Percentiles rank a stretch among this genome's conserved stretches.
Evolutionary conservation across 2,888 invertebrate species (phyloP).

Genomic region (Drosophila parthenogenetica): DNA sequence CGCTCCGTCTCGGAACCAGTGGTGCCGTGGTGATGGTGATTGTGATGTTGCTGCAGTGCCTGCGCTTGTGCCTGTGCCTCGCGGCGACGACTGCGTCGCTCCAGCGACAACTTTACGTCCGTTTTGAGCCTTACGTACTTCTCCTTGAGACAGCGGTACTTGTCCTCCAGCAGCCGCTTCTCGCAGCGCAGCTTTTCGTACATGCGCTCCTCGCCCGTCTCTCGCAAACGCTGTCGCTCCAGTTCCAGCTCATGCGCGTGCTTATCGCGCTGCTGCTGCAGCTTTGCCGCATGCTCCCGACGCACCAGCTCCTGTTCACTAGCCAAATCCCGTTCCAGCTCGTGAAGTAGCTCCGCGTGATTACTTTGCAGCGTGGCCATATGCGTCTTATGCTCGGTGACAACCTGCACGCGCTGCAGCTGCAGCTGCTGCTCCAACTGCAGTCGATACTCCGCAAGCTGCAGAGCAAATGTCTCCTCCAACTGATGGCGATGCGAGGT

Average conservation of each 20-base stretch:
- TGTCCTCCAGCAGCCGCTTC: slow-evolving; percentile 90
- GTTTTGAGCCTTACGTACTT: slow-evolving; percentile 92
- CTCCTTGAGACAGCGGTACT: slow-evolving; percentile 92
- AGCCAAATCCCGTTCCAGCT: slow-evolving; percentile 84
- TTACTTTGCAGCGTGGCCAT: slow-evolving; percentile 84
- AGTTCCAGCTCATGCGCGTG: slow-evolving; percentile 87
- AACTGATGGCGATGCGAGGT: slow-evolving; percentile 85
- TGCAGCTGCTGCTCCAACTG: slow-evolving; percentile 85
- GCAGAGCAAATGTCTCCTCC: slow-evolving; percentile 85
- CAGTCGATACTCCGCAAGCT: slow-evolving; percentile 83
- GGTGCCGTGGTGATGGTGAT: slow-evolving; percentile 83
- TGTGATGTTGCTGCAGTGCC: slow-evolving; percentile 64
- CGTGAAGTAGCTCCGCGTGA: slow-evolving; percentile 83
- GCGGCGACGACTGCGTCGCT: slow-evolving; percentile 89
- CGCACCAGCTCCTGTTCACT: slow-evolving; percentile 89
- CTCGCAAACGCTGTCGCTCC: slow-evolving; percentile 84
- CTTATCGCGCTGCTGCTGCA: slow-evolving; percentile 88
- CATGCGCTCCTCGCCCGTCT: slow-evolving; percentile 85
- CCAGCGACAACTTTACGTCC: slow-evolving; percentile 91
- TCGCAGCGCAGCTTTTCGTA: slow-evolving; percentile 90
- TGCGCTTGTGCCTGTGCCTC: slow-evolving; percentile 85
- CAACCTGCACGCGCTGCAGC: slow-evolving; percentile 86
- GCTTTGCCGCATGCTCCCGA: slow-evolving; percentile 88
- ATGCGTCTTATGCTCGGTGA: slow-evolving; percentile 86
- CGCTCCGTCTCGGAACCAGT: slow-evolving; percentile 93